Evolutionary conservation across 2,797 vertebrate genomes (phyloP).

Genomic region (Chelonia mydas): DNA sequence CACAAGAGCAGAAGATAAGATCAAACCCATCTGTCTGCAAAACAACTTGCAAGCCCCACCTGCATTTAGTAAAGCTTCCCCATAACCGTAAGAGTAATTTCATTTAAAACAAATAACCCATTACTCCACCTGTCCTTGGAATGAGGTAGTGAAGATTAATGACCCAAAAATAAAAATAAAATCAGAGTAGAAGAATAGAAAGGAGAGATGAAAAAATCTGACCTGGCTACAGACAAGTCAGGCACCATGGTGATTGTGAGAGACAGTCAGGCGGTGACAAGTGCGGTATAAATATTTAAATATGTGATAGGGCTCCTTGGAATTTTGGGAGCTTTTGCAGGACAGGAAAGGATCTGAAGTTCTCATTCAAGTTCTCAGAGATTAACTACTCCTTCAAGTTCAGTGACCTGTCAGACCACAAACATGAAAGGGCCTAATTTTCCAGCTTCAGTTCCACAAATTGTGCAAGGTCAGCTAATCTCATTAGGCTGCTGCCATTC

Average conservation of each 20-base stretch:
- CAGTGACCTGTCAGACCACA: neutral
- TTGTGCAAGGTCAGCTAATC: fast-evolving
- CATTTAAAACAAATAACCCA: too few species aligned
- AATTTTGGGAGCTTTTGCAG: neutral
- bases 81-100: too few species aligned
- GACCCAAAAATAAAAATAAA: too few species aligned
- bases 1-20: neutral
- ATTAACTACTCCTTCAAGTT: neutral
- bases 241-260: neutral
- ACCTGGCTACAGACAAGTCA: neutral
- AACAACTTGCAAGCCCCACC: neutral
- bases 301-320: neutral
- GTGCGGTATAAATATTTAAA: neutral
- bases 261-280: neutral
- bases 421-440: neutral
- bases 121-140: too few species aligned
- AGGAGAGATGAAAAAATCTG: neutral
- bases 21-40: neutral
- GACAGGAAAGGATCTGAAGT: neutral
- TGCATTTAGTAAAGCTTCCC: neutral
- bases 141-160: too few species aligned
- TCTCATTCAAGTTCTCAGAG: neutral
- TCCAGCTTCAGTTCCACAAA: neutral
- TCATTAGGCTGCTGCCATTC: neutral
- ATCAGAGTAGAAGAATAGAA: neutral